phyloP scores from a whole-genome alignment of 2,888 invertebrate species.

The Germaria angustata region DNA sequence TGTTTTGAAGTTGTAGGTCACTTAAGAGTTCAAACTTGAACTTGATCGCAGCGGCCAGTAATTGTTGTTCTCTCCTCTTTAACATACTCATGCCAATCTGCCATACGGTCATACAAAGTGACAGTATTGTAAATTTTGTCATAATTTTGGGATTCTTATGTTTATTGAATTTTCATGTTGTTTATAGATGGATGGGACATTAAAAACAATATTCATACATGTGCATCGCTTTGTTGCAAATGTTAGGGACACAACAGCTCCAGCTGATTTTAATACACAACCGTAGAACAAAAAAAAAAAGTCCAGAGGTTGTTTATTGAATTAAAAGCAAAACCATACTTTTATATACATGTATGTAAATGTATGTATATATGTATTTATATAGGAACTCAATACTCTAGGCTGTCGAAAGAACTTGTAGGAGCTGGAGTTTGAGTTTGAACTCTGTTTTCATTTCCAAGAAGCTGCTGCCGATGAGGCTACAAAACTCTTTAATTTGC shows the following conservation, averaged over 20 bases:
- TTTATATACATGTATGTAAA: no score
- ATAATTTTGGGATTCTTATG: conserved; percentile 78
- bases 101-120: conserved; percentile 51
- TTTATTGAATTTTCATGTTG: conserved; percentile 77
- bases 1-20: not conserved
- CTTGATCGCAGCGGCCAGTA: not conserved
- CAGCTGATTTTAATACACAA: conserved; percentile 37
- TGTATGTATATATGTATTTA: no score
- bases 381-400: no score
- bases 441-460: not conserved
- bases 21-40: conserved; percentile 11
- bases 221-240: not conserved
- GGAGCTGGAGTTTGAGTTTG: not conserved
- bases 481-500: conserved; percentile 31
- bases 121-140: conserved; percentile 76
- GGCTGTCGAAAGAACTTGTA: not conserved
- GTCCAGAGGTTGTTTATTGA: no score
- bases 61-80: not conserved
- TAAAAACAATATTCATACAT: conserved; percentile 8
- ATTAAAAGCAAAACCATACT: not conserved
- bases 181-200: conserved; percentile 56
- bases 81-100: conserved; percentile 53
- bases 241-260: not conserved
- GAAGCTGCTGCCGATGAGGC: not conserved
- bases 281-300: no score